phyloP scores from a whole-genome alignment of 1,140 invertebrate genomes.

The Marisa cornuarietis region DNA sequence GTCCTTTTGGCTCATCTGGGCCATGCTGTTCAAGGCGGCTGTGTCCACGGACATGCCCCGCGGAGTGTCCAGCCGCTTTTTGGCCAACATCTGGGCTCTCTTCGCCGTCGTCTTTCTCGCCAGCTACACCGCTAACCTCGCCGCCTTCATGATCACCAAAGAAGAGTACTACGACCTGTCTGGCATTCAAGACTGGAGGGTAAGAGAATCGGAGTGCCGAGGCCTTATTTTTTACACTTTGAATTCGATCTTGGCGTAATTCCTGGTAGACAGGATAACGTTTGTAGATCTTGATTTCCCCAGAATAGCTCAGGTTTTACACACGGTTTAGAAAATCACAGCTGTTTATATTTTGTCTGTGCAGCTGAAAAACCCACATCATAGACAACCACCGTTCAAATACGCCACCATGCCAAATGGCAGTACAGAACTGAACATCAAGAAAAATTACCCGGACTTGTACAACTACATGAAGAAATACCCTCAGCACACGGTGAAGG shows the following conservation, averaged over 20 bases:
- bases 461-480: slow-evolving; percentile 89
- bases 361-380: slow-evolving; percentile 83
- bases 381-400: slow-evolving; percentile 89
- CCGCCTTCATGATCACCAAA: slow-evolving; percentile 97
- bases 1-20: slow-evolving; percentile 99
- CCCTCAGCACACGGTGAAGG: slow-evolving; percentile 83
- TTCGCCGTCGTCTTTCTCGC: slow-evolving; percentile 78
- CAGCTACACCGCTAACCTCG: slow-evolving; percentile 71
- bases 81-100: slow-evolving; percentile 98
- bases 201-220: not conserved
- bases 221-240: not conserved
- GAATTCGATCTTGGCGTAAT: not conserved
- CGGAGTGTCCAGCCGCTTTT: slow-evolving; percentile 91
- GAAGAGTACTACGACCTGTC: slow-evolving; percentile 95
- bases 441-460: slow-evolving; percentile 82
- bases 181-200: slow-evolving; percentile 7
- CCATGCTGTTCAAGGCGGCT: slow-evolving; percentile 96
- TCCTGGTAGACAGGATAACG: not conserved
- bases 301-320: not conserved
- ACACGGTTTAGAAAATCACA: too few relatives aligned
- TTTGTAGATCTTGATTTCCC: not conserved
- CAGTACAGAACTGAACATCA: slow-evolving; percentile 92
- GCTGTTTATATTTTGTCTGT: slow-evolving; percentile 15
- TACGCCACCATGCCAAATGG: slow-evolving; percentile 97
- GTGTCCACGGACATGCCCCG: slow-evolving; percentile 95